Percentiles rank a stretch among this genome's conserved stretches.
Conservation (phyloP, 2,797 vertebrate genomes). For the Cynopterus sphinx region DNA sequence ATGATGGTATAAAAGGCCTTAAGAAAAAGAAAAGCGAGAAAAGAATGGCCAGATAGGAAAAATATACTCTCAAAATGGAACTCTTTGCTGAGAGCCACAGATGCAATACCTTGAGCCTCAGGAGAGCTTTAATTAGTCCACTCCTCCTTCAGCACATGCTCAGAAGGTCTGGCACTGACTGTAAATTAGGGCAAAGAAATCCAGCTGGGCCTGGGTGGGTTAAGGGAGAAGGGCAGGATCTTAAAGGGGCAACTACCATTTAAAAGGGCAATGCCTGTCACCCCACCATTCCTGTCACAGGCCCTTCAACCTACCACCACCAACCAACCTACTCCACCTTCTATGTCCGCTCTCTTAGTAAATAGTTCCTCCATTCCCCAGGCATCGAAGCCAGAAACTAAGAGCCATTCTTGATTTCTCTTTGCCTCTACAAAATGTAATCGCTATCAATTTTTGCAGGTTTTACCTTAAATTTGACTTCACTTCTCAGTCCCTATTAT, state of each 20-base stretch:
- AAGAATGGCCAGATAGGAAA: conserved; percentile 5
- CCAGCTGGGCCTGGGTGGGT: conserved; percentile 54
- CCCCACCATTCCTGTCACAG: background rate
- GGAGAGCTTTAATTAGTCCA: conserved; percentile 65
- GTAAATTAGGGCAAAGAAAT: conserved; percentile 70
- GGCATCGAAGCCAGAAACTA: background rate
- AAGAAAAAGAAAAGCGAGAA: background rate
- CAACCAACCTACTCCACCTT: background rate
- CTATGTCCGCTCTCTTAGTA: background rate
- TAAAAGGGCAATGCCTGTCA: conserved; percentile 24
- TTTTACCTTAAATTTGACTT: conserved; percentile 8
- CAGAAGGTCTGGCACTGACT: background rate
- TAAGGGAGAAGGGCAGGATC: conserved; percentile 65
- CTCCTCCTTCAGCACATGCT: conserved; percentile 49
- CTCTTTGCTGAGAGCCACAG: conserved; percentile 61
- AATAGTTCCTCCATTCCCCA: background rate
- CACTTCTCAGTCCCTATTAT: background rate
- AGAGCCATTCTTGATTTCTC: background rate
- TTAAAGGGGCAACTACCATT: conserved; percentile 64
- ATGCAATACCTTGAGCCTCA: conserved; percentile 62
- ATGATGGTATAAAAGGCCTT: conserved; percentile 29
- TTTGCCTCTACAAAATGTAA: background rate
- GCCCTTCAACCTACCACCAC: background rate
- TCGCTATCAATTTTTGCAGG: background rate
- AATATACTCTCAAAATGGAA: conserved; percentile 35